These are phyloP conservation scores for Eristalis tenax DNA, from an alignment of 2,888 invertebrate genomes.

Conservation along the genomic window DNA sequence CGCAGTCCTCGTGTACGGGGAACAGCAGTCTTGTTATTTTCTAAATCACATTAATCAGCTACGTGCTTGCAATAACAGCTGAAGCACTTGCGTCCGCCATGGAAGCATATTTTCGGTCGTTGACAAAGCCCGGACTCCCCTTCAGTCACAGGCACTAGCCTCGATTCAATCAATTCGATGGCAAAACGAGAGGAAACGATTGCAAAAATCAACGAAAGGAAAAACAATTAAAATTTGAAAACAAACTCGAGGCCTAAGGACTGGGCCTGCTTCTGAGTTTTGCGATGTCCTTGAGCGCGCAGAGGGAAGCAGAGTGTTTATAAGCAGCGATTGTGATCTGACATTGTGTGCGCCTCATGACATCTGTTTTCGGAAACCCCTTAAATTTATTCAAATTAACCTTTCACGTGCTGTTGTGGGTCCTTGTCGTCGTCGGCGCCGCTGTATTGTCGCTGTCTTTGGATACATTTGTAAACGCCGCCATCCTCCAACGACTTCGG, in stretches of 20 bases:
- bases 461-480: neutral
- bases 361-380: conserved; percentile 45
- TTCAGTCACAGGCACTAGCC: neutral
- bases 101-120: neutral
- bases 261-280: neutral
- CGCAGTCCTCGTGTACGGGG: neutral
- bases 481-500: neutral
- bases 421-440: neutral
- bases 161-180: neutral
- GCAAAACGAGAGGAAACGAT: neutral
- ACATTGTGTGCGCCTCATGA: conserved; percentile 27
- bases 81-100: neutral
- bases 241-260: neutral
- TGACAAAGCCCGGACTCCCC: neutral
- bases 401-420: conserved; percentile 38
- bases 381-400: conserved; percentile 55
- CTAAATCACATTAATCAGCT: neutral
- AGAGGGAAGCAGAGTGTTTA: conserved; percentile 6
- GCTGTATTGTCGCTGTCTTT: conserved; percentile 2
- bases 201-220: neutral
- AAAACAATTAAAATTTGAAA: neutral
- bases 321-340: conserved; percentile 38
- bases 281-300: conserved; percentile 9
- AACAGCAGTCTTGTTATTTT: neutral
- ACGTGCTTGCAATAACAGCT: neutral